Base-by-base conservation (phyloP, 1,140 invertebrate species). In the Camponotus floridanus region DNA sequence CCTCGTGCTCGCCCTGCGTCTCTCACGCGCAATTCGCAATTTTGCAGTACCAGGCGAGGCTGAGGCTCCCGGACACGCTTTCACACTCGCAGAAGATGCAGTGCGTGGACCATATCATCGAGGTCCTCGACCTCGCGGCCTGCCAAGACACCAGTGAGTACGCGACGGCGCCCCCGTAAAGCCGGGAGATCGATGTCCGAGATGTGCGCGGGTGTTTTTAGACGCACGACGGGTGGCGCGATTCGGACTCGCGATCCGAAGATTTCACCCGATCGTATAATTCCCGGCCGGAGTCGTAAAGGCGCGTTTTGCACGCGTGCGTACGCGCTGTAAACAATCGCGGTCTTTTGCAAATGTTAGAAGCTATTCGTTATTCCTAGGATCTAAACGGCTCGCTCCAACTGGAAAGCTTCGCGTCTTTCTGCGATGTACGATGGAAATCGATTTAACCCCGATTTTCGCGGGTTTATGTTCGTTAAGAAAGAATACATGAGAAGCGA, bases 21-120 rank as follows among this genome's bases (percentile, higher is more conserved):
- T 26, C 26, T 26, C 26, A 26, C 26, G 1, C 26, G 26, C 26
- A 26, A 26, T 26, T 67, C 7, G 33, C 48, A 48, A 67, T 70
- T 67, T 76, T 79, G 33, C 91, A 94, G 94, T 94, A 94, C 89
- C 94, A 94, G 88, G 94, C 94, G 67, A 93, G 94, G 83, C 91
- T 94, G 64, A 94, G 98, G 87, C 95, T 98, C 93, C 97, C 98
- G 64, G 97, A 98, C 91, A 96, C 96, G 42, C 96, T 98, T 95
- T 96, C 96, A 67, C 95, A 96, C 88, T 94, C 96, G 70, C 97
- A 98, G 92, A 98, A 98, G 94, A 96, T 97, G 95, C 96, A 96
- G 88, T 97, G 97, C 92, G 97, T 98, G 74, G 97, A 98, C 92
- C 96, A 97, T 92, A 97, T 98, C 86, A 97, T 98, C 86, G 96